A percentile compares a stretch with the other conserved stretches of the same genome.
Conservation (phyloP, 2,888 invertebrate genomes). For the Zhengitettix transpicula region DNA sequence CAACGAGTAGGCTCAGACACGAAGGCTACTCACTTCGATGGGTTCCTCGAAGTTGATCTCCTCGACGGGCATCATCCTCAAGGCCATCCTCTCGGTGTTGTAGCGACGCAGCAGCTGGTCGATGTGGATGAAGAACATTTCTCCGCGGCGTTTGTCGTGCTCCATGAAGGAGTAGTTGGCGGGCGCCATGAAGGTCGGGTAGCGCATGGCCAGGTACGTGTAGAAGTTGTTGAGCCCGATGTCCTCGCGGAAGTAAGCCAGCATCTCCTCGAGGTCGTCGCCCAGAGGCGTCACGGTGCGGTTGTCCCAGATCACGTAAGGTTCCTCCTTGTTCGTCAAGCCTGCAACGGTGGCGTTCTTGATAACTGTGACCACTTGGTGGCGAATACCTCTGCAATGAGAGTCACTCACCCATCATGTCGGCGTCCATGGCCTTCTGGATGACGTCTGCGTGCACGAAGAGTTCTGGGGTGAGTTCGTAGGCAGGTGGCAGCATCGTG, state of each 20-base stretch:
- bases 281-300: constrained; percentile 2
- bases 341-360: background rate
- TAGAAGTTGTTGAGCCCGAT: constrained; percentile 49
- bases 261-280: constrained; percentile 1
- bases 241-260: constrained; percentile 54
- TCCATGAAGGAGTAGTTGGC: constrained; percentile 26
- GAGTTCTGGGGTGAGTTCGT: constrained; percentile 47
- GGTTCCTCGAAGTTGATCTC: constrained; percentile 32
- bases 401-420: constrained; percentile 2
- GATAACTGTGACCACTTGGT: background rate
- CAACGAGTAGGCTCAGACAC: too few relatives aligned
- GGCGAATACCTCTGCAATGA: too few relatives aligned
- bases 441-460: constrained; percentile 43
- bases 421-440: constrained; percentile 24
- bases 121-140: constrained; percentile 36
- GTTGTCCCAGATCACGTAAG: constrained; percentile 1
- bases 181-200: constrained; percentile 43
- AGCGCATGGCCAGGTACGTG: constrained; percentile 41
- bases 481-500: constrained; percentile 44
- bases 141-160: constrained; percentile 27
- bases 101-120: constrained; percentile 52
- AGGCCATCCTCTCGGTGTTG: constrained; percentile 56
- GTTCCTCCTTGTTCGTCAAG: background rate
- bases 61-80: constrained; percentile 47
- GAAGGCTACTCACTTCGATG: constrained; percentile 3